Percentiles rank a stretch among this genome's conserved stretches.
These are phyloP conservation scores for Dione vanillae DNA, from an alignment of 2,888 invertebrate species.

Conservation along the genomic window DNA sequence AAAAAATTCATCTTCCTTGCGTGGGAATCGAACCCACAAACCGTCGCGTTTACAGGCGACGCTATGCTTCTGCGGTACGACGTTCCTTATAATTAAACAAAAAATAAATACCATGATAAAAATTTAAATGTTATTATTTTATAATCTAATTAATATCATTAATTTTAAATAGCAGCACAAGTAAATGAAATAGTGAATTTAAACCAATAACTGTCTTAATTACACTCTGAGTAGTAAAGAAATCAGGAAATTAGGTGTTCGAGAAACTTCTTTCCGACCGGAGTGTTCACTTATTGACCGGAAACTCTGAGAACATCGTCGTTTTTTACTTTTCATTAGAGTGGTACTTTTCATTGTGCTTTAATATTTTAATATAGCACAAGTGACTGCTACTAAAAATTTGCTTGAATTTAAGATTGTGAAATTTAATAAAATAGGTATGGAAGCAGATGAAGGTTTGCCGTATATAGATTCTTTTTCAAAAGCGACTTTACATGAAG, in stretches of 20 bases:
- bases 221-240: slow-evolving; percentile 51
- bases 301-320: slow-evolving; percentile 50
- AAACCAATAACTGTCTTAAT: slow-evolving; percentile 43
- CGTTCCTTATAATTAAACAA: too few relatives aligned
- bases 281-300: slow-evolving; percentile 59
- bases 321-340: slow-evolving; percentile 58
- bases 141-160: background rate
- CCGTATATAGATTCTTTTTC: too few relatives aligned
- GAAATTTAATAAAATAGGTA: background rate
- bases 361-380: slow-evolving; percentile 24
- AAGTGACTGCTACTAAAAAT: slow-evolving; percentile 11
- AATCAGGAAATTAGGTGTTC: slow-evolving; percentile 61
- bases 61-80: too few relatives aligned
- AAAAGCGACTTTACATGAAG: too few relatives aligned
- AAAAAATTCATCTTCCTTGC: too few relatives aligned
- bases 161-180: background rate
- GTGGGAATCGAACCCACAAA: too few relatives aligned
- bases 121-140: too few relatives aligned
- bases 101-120: too few relatives aligned
- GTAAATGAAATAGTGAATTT: slow-evolving; percentile 18
- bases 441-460: background rate
- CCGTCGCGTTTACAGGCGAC: too few relatives aligned
- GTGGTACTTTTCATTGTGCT: slow-evolving; percentile 29
- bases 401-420: background rate
- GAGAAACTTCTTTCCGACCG: slow-evolving; percentile 49